These are phyloP conservation scores for Gordius sp. DNA, from an alignment of 2,888 invertebrate genomes.

Conservation along the genomic window DNA sequence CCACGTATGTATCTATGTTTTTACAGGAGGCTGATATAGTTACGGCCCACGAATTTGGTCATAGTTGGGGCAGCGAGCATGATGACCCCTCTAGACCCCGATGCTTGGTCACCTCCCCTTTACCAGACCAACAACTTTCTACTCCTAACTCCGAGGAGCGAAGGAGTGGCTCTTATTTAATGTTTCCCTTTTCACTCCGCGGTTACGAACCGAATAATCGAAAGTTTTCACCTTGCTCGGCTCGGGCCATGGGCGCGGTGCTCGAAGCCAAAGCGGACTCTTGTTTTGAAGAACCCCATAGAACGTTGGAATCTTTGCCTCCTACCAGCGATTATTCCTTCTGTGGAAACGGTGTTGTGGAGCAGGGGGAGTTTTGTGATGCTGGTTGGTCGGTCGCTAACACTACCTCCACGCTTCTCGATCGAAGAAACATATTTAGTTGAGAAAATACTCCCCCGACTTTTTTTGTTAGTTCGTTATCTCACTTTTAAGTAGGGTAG, in stretches of 20 bases:
- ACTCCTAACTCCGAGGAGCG: neutral
- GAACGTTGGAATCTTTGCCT: slow-evolving; percentile 22
- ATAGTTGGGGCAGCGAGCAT: slow-evolving; percentile 92
- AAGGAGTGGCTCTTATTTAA: slow-evolving; percentile 72
- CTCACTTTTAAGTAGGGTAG: too few species aligned
- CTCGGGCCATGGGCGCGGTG: slow-evolving; percentile 68
- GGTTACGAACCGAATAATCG: slow-evolving; percentile 81
- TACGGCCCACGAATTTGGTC: slow-evolving; percentile 67
- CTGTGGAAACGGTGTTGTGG: slow-evolving; percentile 77
- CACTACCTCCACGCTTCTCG: too few species aligned
- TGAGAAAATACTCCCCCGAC: too few species aligned
- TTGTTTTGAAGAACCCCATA: slow-evolving; percentile 27
- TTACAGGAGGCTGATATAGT: slow-evolving; percentile 81
- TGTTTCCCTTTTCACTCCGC: slow-evolving; percentile 84
- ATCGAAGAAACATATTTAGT: too few species aligned
- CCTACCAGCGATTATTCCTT: slow-evolving; percentile 41
- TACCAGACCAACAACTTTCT: too few species aligned
- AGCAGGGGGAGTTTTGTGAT: slow-evolving; percentile 84
- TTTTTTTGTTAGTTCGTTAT: too few species aligned
- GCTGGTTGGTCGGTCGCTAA: too few species aligned
- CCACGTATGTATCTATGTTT: too few species aligned
- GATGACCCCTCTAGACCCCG: too few species aligned
- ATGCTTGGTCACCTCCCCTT: too few species aligned
- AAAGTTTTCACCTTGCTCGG: slow-evolving; percentile 78
- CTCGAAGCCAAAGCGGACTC: slow-evolving; percentile 54